Base-by-base conservation (phyloP, 92 coral and sea anemone genomes). In the Desmophyllum pertusum region DNA sequence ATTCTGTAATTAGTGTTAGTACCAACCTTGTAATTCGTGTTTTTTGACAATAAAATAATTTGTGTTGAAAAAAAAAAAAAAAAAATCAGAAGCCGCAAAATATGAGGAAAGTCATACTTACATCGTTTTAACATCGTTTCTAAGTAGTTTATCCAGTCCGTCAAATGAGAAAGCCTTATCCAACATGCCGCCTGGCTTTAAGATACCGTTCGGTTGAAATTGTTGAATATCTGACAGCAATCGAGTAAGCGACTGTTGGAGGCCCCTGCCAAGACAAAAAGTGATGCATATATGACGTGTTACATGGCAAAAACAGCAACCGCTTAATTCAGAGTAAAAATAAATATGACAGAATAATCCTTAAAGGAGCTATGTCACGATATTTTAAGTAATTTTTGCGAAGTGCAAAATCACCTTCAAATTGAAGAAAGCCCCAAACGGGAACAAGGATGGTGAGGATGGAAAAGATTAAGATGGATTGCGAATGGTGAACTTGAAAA, bases 191-290 rank as follows among this genome's bases (percentile, higher is more conserved):
- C 70, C 53, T 11, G 40, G 79, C 36, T 81, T 83, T 3, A 71
- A 36, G 30, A 79, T 67, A 55, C 89, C 90, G 43, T 85, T 91
- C 5, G 98, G 99, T 59, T 89, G 92, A 72, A 88, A 90, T 67
- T 86, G 92, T 53, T 92, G 95, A 30, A 94, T 87, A 75, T 91
- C 96, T 10, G 94, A 83, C 68, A 92, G 73, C 50, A 92, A 88
- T 30, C 92, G 97, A 30, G 95, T 48, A 59, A 94, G 77, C 3
- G 99, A 94, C 85, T 96, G 94, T 66, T 96, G 98, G 30, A 95
- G 91, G 69, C 94, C 94, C 78, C 99, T 96, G 67, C 15, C 8
- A 14, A 31, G 46, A 83, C 37, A 77, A 25, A 81, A 76, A 21
- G 43, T 39, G 73, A 81, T 39, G 66, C 10, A 39, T 76, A 84